These are phyloP conservation scores for Heteromormyrus szaboi DNA, from an alignment of 2,797 vertebrate genomes.

Conservation along the genomic window DNA sequence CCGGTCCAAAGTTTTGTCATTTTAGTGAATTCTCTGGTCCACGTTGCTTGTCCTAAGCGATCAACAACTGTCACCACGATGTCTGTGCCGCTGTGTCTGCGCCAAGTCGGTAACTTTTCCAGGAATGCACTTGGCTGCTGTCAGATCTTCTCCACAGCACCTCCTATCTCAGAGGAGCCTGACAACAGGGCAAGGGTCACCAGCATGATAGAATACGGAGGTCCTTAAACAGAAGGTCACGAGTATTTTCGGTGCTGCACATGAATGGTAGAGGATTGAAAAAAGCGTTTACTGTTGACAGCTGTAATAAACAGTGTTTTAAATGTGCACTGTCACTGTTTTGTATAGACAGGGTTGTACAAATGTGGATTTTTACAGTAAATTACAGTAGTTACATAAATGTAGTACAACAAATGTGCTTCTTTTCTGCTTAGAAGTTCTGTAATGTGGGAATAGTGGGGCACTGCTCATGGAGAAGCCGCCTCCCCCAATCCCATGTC, in stretches of 20 bases:
- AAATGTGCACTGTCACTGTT: not conserved
- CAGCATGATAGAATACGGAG: not conserved
- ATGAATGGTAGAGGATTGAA: not conserved
- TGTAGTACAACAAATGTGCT: not conserved
- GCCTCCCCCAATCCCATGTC: conserved; percentile 7
- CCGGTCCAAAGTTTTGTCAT: not conserved
- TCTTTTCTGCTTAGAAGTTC: not conserved
- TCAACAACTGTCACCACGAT: not conserved
- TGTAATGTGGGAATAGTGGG: conserved; percentile 33
- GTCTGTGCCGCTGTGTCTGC: not conserved
- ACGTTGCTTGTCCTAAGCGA: not conserved
- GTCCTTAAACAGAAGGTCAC: not conserved
- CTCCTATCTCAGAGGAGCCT: not conserved
- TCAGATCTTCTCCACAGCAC: not conserved
- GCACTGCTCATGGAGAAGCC: conserved; percentile 8
- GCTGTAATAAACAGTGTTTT: not conserved
- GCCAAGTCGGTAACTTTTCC: not conserved
- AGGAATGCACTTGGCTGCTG: not conserved
- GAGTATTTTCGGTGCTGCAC: not conserved
- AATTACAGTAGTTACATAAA: not conserved
- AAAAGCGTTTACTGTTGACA: not conserved
- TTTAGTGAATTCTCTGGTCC: not conserved
- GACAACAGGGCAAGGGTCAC: not conserved
- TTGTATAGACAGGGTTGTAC: not conserved
- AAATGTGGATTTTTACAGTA: not conserved